Percentiles rank a stretch among this genome's conserved stretches.
Conservation (phyloP, 2,797 vertebrate species). For the Carduelis carduelis region DNA sequence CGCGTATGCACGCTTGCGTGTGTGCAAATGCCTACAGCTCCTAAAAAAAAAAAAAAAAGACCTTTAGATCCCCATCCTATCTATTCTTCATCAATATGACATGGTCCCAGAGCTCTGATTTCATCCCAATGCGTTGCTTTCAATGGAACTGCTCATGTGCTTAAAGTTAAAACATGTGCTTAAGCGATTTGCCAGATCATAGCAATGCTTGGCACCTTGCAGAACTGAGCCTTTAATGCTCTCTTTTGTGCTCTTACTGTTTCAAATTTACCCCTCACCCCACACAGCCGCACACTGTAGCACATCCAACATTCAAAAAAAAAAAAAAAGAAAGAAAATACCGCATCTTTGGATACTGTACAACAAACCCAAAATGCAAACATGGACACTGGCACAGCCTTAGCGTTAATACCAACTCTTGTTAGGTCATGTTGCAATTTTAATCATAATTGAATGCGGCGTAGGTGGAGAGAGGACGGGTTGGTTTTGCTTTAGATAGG, state of each 20-base stretch:
- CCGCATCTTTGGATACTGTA: constrained; percentile 30
- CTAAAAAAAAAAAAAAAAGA: neutral
- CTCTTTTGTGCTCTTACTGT: constrained; percentile 64
- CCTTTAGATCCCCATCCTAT: constrained; percentile 40
- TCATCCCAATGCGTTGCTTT: constrained; percentile 17
- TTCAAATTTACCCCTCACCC: constrained; percentile 66
- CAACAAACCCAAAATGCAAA: constrained; percentile 60
- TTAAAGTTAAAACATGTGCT: constrained; percentile 69
- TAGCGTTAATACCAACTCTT: constrained; percentile 40
- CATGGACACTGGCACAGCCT: constrained; percentile 42
- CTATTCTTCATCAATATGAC: constrained; percentile 56
- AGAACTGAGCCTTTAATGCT: constrained; percentile 68
- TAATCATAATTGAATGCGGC: constrained; percentile 61
- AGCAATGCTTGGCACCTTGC: constrained; percentile 65
- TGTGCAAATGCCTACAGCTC: neutral
- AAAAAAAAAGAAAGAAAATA: neutral
- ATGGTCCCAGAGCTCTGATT: constrained; percentile 58
- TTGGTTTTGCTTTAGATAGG: constrained; percentile 57
- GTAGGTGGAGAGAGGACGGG: constrained; percentile 46
- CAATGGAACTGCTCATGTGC: constrained; percentile 61
- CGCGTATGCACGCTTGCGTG: fast-evolving
- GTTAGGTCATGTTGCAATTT: constrained; percentile 67
- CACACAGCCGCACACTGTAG: constrained; percentile 41
- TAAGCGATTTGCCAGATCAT: constrained; percentile 63
- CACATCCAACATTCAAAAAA: neutral